Base-by-base conservation (phyloP, 2,113 vertebrate genomes). In the Cacatua alba region DNA sequence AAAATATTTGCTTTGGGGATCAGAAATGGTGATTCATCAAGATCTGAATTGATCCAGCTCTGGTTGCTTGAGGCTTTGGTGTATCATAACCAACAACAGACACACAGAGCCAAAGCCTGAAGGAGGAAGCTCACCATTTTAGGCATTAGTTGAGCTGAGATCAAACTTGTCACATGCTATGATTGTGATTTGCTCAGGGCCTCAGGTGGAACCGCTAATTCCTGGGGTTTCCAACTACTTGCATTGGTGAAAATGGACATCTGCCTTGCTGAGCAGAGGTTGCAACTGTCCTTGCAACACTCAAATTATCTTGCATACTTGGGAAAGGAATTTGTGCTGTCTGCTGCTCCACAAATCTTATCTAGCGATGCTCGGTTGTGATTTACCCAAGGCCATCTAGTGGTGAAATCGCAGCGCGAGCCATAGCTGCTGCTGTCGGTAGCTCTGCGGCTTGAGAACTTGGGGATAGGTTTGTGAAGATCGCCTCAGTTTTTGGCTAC, bases 301-400 rank as follows among this genome's bases (percentile, higher is more conserved):
- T 35, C 41, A 44, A 20, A n/a, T 19, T 2, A 2, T 49, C 16
- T 21, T 33, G 21, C 4, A 2, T 19, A 5, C 5, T 17, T n/a
- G 44, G 48, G 3, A 46, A 62, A 46, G 41, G 13, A 26, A 13
- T 41, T 39, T 4, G 3, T 17, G 51, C 17, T 35, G 13, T 2
- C 20, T 14, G 46, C 37, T 29, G 48, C 52, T 23, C 13, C 5
- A 0, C 8, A 8, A 5, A 13, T 31, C 16, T 49, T 17, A 23
- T 9, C 3, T 13, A 3, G 3, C 1, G 14, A 9, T 28, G 41
- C 28, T 46, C 5, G 3, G 41, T 57, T 67, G 16, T 10, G 48
- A 23, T 55, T 41, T 33, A 33, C 17, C 31, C 21, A 39, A 46
- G 76, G 93, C 71, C 93, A 91, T 67, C 95, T 95, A 35, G 88